Evolutionary conservation across 1,140 invertebrate species (phyloP).

Genomic region (Saccostrea cuccullata): DNA sequence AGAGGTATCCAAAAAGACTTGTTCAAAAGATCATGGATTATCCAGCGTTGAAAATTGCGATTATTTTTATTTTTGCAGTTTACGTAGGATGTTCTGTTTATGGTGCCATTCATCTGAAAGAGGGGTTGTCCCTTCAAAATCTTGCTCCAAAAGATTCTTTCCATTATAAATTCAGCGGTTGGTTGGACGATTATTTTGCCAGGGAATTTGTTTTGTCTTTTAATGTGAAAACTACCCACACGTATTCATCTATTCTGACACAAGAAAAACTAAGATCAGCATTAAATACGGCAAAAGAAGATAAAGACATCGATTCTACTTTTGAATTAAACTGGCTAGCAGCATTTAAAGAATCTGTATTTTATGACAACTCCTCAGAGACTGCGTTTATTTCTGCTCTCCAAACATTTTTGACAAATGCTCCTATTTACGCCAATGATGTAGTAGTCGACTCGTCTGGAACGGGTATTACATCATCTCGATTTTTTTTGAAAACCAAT

Average conservation of each 20-base stretch:
- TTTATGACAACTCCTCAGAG: not conserved
- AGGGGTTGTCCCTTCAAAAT: conserved; percentile 87
- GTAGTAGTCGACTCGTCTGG: conserved; percentile 89
- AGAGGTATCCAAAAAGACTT: conserved; percentile 41
- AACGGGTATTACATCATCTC: conserved; percentile 86
- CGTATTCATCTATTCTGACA: not conserved
- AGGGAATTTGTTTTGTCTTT: conserved; percentile 50
- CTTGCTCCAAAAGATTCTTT: conserved; percentile 76
- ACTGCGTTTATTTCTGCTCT: not conserved
- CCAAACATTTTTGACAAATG: conserved; percentile 78
- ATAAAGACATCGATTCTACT: not conserved
- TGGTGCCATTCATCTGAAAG: conserved; percentile 89
- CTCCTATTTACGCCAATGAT: conserved; percentile 84
- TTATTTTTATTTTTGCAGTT: conserved; percentile 88
- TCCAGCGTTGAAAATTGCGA: conserved; percentile 77
- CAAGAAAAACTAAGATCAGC: not conserved
- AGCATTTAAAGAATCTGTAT: not conserved
- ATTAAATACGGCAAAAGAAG: not conserved
- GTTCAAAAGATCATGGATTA: conserved; percentile 41
- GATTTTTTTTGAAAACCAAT: conserved; percentile 62
- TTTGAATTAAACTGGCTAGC: conserved; percentile 11
- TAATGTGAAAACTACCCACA: conserved; percentile 25
- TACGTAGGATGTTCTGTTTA: conserved; percentile 93
- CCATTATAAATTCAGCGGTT: conserved; percentile 49
- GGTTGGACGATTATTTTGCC: conserved; percentile 45